These are phyloP conservation scores for Balaeniceps rex DNA, from an alignment of 2,113 vertebrate genomes.

Conservation along the genomic window DNA sequence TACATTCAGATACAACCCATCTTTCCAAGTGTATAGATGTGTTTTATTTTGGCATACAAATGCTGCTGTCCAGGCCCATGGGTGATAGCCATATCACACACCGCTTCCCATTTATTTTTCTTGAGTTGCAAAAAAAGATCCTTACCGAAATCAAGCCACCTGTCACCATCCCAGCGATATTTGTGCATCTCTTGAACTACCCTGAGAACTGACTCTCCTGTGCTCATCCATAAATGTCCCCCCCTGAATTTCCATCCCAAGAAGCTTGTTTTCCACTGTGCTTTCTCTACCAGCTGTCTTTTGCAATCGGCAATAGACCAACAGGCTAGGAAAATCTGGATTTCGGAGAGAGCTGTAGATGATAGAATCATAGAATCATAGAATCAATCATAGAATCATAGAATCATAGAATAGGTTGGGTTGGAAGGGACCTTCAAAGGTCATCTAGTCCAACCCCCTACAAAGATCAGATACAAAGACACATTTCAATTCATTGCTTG, in stretches of 20 bases:
- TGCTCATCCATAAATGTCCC: neutral
- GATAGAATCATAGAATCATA: neutral
- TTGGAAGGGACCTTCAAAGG: neutral
- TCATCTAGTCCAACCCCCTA: neutral
- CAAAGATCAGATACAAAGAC: neutral
- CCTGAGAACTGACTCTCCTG: neutral
- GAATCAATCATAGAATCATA: neutral
- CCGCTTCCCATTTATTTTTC: rapidly evolving
- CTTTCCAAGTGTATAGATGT: neutral
- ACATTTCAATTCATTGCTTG: neutral
- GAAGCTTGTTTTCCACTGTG: neutral
- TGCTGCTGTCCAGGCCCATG: neutral
- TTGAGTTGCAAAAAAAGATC: neutral
- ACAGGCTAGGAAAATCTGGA: no score
- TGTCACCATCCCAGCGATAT: rapidly evolving
- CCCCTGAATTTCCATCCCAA: neutral
- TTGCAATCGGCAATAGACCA: neutral
- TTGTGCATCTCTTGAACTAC: neutral
- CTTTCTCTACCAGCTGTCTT: neutral
- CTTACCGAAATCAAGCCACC: rapidly evolving
- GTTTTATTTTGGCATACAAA: neutral
- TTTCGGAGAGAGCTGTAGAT: neutral
- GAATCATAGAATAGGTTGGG: neutral
- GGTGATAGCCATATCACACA: neutral
- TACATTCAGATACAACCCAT: neutral